Evolutionary conservation across 2,797 vertebrate genomes (phyloP).

Genomic region (Neostethus bicornis): DNA sequence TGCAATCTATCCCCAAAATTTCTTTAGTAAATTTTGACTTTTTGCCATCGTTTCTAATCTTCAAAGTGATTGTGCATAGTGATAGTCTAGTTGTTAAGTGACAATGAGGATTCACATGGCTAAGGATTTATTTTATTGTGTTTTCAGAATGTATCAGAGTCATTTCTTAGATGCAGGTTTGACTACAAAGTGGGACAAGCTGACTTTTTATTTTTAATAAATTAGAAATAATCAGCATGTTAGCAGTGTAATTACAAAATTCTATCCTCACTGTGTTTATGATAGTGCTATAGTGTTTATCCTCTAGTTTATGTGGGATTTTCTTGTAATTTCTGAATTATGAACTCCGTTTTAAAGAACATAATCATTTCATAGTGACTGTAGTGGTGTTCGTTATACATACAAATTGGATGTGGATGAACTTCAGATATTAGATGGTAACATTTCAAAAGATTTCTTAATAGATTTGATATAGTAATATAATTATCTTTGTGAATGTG

Average conservation of each 20-base stretch:
- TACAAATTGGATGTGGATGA: background rate
- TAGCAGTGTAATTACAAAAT: background rate
- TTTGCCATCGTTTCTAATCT: too few relatives aligned
- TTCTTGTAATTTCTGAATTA: background rate
- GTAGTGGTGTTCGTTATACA: background rate
- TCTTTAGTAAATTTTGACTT: too few relatives aligned
- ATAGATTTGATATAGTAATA: too few relatives aligned
- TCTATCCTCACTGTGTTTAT: too few relatives aligned
- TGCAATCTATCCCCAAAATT: too few relatives aligned
- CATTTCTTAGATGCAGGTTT: background rate
- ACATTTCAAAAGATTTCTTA: too few relatives aligned
- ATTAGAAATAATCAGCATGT: too few relatives aligned
- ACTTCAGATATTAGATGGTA: background rate
- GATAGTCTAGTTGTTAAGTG: background rate
- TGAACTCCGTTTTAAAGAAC: slow-evolving; percentile 10
- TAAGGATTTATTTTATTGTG: background rate
- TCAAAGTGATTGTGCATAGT: background rate
- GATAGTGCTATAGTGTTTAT: too few relatives aligned
- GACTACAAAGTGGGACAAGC: background rate
- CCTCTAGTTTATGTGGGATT: background rate
- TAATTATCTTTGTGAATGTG: background rate
- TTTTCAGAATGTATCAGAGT: background rate
- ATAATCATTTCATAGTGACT: background rate
- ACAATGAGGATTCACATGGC: background rate
- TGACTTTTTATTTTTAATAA: background rate